phyloP scores from a whole-genome alignment of 2,888 invertebrate genomes.

The Acanthosepion esculentum region DNA sequence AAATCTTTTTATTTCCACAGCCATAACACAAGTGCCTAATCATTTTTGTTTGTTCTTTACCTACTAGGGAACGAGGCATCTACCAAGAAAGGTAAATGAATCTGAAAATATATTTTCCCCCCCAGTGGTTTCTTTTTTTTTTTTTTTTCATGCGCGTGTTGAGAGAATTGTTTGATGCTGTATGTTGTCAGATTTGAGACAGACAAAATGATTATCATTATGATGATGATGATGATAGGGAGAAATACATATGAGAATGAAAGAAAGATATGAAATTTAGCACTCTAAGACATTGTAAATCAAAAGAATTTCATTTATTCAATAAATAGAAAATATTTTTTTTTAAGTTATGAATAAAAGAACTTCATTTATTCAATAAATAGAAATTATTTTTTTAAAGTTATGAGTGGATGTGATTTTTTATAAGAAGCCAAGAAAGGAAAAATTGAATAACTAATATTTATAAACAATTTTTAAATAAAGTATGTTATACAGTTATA shows the following conservation, averaged over 20 bases:
- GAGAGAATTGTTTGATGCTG: slow-evolving; percentile 14
- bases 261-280: background rate
- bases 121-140: slow-evolving; percentile 21
- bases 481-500: background rate
- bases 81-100: background rate
- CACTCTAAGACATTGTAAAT: background rate
- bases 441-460: background rate
- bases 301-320: background rate
- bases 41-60: slow-evolving; percentile 22
- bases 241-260: background rate
- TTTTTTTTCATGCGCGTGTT: slow-evolving; percentile 4
- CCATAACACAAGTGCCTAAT: background rate
- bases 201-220: background rate
- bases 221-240: background rate
- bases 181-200: slow-evolving; percentile 4
- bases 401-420: background rate
- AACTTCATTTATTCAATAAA: background rate
- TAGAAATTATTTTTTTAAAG: background rate
- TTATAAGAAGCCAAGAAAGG: background rate
- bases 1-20: slow-evolving; percentile 33
- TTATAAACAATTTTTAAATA: background rate
- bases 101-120: slow-evolving; percentile 25
- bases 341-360: background rate
- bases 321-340: background rate
- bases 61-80: slow-evolving; percentile 7